Conservation (phyloP, 2,888 invertebrate genomes). For the Emesis russula region DNA sequence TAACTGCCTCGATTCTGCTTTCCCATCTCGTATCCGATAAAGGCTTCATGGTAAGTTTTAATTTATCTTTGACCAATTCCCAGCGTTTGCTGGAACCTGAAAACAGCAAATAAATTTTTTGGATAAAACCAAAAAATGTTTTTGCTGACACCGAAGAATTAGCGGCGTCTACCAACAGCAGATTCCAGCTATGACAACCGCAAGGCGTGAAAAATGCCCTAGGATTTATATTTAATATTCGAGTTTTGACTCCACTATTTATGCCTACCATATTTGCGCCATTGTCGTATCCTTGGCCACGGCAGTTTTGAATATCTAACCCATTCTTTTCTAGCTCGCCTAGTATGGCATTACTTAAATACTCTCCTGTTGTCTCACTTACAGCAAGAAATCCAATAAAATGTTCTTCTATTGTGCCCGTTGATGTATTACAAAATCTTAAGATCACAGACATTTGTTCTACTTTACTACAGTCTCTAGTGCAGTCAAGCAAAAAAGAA, state of each 20-base stretch:
- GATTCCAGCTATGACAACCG: constrained; percentile 60
- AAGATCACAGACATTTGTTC: constrained; percentile 59
- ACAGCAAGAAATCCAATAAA: too few relatives aligned
- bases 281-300: constrained; percentile 31
- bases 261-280: constrained; percentile 43
- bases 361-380: constrained; percentile 66
- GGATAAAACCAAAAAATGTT: constrained; percentile 47
- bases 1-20: constrained; percentile 65
- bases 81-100: constrained; percentile 58
- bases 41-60: constrained; percentile 49
- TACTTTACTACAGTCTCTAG: constrained; percentile 46
- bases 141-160: constrained; percentile 28
- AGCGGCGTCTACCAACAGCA: constrained; percentile 60
- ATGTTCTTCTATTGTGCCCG: background rate
- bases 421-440: constrained; percentile 47
- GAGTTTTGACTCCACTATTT: constrained; percentile 52
- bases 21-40: constrained; percentile 33
- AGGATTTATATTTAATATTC: constrained; percentile 48
- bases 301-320: constrained; percentile 42
- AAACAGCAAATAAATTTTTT: constrained; percentile 54
- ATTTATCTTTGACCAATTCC: constrained; percentile 65
- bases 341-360: constrained; percentile 74
- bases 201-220: constrained; percentile 56
- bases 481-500: constrained; percentile 38
- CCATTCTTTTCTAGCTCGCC: constrained; percentile 36